These are phyloP conservation scores for Gryon sp. DNA, from an alignment of 1,140 invertebrate genomes.

Conservation along the genomic window DNA sequence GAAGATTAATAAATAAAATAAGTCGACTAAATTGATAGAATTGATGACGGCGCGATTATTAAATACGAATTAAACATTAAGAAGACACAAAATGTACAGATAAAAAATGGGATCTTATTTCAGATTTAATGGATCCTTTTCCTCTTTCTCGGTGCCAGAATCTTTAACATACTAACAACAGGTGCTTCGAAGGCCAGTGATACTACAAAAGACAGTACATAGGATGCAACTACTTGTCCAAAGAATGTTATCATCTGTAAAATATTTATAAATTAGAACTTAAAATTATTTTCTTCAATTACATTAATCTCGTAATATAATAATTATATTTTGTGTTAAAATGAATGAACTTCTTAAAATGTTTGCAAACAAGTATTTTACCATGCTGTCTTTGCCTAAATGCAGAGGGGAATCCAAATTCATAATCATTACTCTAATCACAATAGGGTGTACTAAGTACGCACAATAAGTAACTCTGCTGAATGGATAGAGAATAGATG, in stretches of 20 bases:
- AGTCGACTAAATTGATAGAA: slow-evolving; percentile 16
- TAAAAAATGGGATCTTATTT: slow-evolving; percentile 7
- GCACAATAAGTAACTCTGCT: slow-evolving; percentile 91
- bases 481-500: slow-evolving; percentile 88
- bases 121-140: slow-evolving; percentile 75
- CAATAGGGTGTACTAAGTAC: slow-evolving; percentile 89
- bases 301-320: slow-evolving; percentile 23
- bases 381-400: slow-evolving; percentile 86
- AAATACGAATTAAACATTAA: slow-evolving; percentile 34
- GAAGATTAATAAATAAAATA: slow-evolving; percentile 6
- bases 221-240: slow-evolving; percentile 88
- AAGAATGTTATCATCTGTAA: slow-evolving; percentile 87
- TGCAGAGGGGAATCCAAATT: slow-evolving; percentile 88
- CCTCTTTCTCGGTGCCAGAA: slow-evolving; percentile 84
- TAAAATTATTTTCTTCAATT: background rate
- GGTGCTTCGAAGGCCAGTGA: slow-evolving; percentile 91
- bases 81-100: slow-evolving; percentile 35
- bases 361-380: no score
- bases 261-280: slow-evolving; percentile 7
- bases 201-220: slow-evolving; percentile 87
- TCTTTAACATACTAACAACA: slow-evolving; percentile 90
- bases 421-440: slow-evolving; percentile 84
- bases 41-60: slow-evolving; percentile 26
- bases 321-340: no score
- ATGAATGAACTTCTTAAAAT: no score